These are phyloP conservation scores for Camponotus floridanus DNA, from an alignment of 1,140 invertebrate genomes.

Conservation along the genomic window DNA sequence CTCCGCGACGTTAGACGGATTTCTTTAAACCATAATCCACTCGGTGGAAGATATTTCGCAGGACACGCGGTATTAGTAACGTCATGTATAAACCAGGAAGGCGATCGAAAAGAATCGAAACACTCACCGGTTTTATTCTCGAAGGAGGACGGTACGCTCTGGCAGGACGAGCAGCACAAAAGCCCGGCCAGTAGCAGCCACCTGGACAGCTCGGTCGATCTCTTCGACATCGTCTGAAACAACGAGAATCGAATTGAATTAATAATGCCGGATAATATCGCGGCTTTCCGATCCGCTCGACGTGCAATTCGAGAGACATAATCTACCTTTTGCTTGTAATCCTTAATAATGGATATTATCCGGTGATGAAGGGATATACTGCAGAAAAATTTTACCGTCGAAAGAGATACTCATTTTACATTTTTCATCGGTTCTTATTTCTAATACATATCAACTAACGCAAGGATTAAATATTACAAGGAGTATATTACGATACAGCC, in stretches of 20 bases:
- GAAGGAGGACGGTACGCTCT: slow-evolving; percentile 60
- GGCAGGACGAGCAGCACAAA: slow-evolving; percentile 61
- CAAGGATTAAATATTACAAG: background rate
- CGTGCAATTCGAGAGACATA: background rate
- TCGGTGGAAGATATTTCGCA: slow-evolving; percentile 24
- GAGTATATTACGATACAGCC: background rate
- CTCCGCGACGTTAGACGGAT: background rate
- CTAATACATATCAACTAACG: background rate
- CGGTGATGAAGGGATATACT: background rate
- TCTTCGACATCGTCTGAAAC: slow-evolving; percentile 71
- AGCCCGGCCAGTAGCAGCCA: slow-evolving; percentile 70
- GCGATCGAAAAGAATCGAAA: background rate
- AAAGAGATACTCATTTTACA: background rate
- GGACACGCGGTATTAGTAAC: background rate
- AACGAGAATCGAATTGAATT: slow-evolving; percentile 53
- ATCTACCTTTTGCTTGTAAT: slow-evolving; percentile 6
- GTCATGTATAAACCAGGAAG: background rate
- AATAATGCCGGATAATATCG: slow-evolving; percentile 26
- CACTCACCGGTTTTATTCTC: slow-evolving; percentile 75
- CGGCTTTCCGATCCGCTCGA: background rate
- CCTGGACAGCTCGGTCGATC: slow-evolving; percentile 55
- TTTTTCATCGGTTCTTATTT: background rate
- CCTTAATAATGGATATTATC: background rate
- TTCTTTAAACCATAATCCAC: background rate
- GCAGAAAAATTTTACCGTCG: background rate